Conservation (phyloP, 2,113 vertebrate genomes). For the Pterocles burchelli region DNA sequence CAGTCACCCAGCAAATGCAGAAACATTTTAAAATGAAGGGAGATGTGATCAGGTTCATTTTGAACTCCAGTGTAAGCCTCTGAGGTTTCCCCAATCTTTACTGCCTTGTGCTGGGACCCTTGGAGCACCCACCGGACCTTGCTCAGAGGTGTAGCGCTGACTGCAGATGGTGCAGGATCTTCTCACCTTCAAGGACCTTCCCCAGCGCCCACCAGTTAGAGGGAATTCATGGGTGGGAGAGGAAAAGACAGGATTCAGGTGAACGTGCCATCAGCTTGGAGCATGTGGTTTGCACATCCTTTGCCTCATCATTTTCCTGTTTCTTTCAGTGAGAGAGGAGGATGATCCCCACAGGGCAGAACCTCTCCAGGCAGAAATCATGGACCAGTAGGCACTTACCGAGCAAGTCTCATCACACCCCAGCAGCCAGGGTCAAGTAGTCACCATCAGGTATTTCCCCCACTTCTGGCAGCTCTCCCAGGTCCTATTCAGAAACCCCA, state of each 20-base stretch:
- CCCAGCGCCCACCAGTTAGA: neutral
- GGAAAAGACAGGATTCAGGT: neutral
- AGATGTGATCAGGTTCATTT: neutral
- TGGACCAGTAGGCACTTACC: neutral
- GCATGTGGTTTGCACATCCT: accelerated
- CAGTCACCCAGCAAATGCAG: neutral
- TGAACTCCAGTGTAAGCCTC: neutral
- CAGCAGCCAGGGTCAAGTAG: neutral
- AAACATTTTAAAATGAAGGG: neutral
- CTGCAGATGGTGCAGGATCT: neutral
- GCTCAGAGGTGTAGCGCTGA: neutral
- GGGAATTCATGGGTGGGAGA: neutral
- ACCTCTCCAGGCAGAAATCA: neutral
- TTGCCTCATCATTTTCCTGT: neutral
- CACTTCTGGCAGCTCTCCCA: neutral
- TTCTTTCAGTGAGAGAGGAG: neutral
- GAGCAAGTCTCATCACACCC: neutral
- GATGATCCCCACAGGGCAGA: neutral
- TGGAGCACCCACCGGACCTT: neutral
- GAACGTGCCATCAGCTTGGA: accelerated
- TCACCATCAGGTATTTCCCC: neutral
- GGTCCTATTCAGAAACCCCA: neutral
- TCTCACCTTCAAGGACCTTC: neutral
- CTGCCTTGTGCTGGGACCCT: neutral
- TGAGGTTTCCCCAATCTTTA: neutral